phyloP scores from a whole-genome alignment of 2,797 vertebrate genomes.

The Falco naumanni region DNA sequence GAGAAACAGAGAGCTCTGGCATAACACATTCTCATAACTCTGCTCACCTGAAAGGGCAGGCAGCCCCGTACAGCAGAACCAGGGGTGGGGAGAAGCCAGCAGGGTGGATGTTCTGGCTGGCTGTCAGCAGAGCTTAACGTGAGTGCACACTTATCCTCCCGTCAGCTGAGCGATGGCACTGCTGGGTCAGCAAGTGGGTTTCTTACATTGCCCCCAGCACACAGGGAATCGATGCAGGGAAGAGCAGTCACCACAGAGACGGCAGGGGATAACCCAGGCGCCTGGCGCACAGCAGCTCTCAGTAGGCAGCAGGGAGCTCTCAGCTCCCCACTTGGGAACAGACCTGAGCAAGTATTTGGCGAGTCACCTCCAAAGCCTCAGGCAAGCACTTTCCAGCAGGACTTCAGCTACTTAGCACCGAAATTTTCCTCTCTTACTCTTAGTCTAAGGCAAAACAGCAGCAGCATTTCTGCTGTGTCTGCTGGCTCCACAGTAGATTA shows the following conservation, averaged over 20 bases:
- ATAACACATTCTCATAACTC: not conserved
- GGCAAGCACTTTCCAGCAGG: not conserved
- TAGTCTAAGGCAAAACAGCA: not conserved
- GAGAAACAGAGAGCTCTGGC: not conserved
- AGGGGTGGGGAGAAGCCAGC: not conserved
- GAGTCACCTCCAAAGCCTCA: not conserved
- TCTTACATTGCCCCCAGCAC: not conserved
- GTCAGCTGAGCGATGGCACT: not conserved
- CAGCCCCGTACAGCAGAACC: not conserved
- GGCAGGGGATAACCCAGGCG: not conserved
- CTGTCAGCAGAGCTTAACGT: not conserved
- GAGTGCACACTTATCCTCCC: too few relatives aligned
- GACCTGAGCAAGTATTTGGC: not conserved
- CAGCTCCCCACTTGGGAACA: not conserved
- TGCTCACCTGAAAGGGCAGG: not conserved
- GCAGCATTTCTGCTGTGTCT: not conserved
- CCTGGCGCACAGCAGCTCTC: not conserved
- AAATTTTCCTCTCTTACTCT: not conserved
- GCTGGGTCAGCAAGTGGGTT: not conserved
- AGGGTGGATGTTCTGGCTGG: not conserved
- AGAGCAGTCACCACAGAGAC: not conserved
- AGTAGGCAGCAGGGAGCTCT: not conserved
- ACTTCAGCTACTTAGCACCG: not conserved
- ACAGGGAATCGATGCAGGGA: not conserved
- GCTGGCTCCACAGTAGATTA: not conserved